phyloP scores from a whole-genome alignment of 1,140 invertebrate genomes.

The Nephila pilipes region DNA sequence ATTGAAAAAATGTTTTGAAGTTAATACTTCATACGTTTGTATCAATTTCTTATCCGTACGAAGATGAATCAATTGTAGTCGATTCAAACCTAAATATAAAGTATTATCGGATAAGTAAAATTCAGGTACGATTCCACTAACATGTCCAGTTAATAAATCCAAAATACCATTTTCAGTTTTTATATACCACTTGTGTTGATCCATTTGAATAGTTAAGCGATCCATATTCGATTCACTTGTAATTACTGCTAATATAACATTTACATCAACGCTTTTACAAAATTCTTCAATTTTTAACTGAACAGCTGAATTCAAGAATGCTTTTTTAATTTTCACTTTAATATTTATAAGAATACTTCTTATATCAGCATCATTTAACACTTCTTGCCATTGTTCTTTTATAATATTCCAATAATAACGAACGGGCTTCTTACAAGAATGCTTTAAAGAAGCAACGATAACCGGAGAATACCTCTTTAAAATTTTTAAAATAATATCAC shows the following conservation, averaged over 20 bases:
- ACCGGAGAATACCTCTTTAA: slow-evolving; percentile 3
- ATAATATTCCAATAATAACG: slow-evolving; percentile 45
- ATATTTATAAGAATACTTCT: not conserved
- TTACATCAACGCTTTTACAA: not conserved
- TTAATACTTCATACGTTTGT: not conserved
- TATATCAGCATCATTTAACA: not conserved
- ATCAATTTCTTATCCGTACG: slow-evolving; percentile 2
- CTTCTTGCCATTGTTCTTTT: slow-evolving; percentile 43
- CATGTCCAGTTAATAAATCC: slow-evolving; percentile 49
- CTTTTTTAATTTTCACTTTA: slow-evolving; percentile 20
- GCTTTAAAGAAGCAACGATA: not conserved
- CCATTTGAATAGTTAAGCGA: slow-evolving; percentile 27
- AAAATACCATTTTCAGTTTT: slow-evolving; percentile 39
- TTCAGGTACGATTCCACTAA: slow-evolving; percentile 30
- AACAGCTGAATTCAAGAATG: not conserved
- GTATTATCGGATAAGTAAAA: slow-evolving; percentile 20
- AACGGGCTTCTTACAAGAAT: not conserved
- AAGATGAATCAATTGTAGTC: not conserved
- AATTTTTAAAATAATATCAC: slow-evolving; percentile 21
- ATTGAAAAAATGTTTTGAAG: slow-evolving; percentile 5
- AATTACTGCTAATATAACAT: not conserved
- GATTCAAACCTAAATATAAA: not conserved
- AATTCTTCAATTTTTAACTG: not conserved
- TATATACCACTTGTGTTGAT: slow-evolving; percentile 36
- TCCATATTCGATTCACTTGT: slow-evolving; percentile 30